Percentiles rank a stretch among this genome's conserved stretches.
phyloP scores from a whole-genome alignment of 2,113 vertebrate genomes.

The Dolichallabes microphthalmus region DNA sequence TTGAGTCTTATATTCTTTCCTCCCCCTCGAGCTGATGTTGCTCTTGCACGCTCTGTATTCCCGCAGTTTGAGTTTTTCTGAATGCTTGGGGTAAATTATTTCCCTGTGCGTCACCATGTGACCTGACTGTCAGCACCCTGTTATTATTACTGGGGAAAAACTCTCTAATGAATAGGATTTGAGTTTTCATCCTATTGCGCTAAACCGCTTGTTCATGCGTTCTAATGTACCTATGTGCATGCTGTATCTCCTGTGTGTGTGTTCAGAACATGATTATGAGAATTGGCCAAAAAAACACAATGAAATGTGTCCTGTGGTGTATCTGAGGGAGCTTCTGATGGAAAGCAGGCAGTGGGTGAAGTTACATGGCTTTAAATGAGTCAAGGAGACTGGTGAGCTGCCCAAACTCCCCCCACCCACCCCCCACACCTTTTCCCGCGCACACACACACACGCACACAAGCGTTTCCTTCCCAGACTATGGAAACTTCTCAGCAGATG shows the following conservation, averaged over 20 bases:
- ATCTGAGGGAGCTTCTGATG: not conserved
- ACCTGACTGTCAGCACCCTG: not conserved
- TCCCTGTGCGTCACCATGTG: not conserved
- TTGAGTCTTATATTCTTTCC: not conserved
- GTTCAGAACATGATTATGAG: not conserved
- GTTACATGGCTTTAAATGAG: not conserved
- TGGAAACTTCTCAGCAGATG: conserved; percentile 5
- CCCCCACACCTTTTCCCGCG: conserved; percentile 3
- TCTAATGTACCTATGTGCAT: not conserved
- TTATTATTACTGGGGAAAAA: not conserved
- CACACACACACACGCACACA: conserved; percentile 20
- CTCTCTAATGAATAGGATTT: not conserved
- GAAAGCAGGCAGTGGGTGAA: conserved; percentile 13
- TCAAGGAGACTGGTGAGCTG: conserved; percentile 19
- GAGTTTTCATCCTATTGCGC: not conserved
- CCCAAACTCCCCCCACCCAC: not conserved
- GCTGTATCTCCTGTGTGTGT: not conserved
- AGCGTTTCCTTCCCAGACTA: not conserved
- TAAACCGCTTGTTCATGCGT: not conserved
- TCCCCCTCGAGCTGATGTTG: not conserved
- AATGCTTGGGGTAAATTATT: not conserved
- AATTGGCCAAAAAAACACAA: not conserved
- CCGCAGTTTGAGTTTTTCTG: not conserved
- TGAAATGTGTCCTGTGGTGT: not conserved
- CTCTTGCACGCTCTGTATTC: not conserved